Percentiles rank a stretch among this genome's conserved stretches.
phyloP scores from a whole-genome alignment of 2,113 vertebrate genomes.

The Syrrhaptes paradoxus region DNA sequence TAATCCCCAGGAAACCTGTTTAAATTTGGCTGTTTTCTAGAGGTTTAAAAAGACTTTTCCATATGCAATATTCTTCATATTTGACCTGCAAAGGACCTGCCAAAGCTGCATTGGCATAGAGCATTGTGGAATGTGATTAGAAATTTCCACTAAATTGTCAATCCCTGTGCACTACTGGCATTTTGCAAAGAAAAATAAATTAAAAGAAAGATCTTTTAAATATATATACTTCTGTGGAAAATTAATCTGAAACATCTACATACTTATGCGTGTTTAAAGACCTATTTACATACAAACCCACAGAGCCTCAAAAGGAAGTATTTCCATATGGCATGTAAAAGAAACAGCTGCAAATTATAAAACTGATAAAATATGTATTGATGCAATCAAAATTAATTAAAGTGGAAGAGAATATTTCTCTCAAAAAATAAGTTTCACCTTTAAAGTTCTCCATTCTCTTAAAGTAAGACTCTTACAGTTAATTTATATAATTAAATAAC shows the following conservation, averaged over 20 bases:
- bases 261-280: background rate
- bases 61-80: background rate
- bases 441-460: background rate
- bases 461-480: background rate
- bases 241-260: background rate
- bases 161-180: background rate
- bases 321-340: background rate
- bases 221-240: background rate
- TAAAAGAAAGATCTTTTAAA: background rate
- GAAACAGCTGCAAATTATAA: background rate
- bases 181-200: background rate
- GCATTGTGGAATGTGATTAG: background rate
- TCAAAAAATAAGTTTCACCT: background rate
- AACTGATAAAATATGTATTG: background rate
- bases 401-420: background rate
- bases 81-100: background rate
- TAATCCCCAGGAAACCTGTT: background rate
- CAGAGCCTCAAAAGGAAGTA: background rate
- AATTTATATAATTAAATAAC: background rate
- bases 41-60: background rate
- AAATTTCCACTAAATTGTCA: background rate
- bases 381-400: background rate
- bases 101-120: background rate
- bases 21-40: background rate
- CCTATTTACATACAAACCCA: background rate